phyloP scores from a whole-genome alignment of 2,888 invertebrate species.

The Brachycybe producta region DNA sequence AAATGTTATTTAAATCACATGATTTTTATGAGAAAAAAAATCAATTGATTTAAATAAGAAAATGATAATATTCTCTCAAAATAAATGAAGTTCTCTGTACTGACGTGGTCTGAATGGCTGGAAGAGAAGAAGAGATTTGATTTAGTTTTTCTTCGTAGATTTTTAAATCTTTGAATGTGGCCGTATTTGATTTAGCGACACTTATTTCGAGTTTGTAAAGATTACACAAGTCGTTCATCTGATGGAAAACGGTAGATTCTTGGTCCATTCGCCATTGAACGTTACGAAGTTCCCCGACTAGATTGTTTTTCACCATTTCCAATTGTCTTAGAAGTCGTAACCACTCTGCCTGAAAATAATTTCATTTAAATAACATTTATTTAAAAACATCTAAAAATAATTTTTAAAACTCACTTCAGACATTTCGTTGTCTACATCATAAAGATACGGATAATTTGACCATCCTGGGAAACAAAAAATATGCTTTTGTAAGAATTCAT shows the following conservation, averaged over 20 bases:
- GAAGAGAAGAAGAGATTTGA: no score
- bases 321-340: slow-evolving; percentile 35
- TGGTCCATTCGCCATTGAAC: slow-evolving; percentile 41
- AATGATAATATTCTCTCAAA: no score
- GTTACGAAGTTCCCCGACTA: slow-evolving; percentile 37
- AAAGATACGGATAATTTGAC: slow-evolving; percentile 25
- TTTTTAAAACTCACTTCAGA: slow-evolving; percentile 24
- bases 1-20: no score
- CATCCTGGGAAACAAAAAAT: slow-evolving; percentile 17
- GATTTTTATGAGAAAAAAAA: no score
- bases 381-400: not conserved
- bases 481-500: slow-evolving; percentile 18
- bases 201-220: slow-evolving; percentile 11
- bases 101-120: no score
- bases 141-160: no score
- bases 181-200: slow-evolving; percentile 4
- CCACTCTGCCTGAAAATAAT: slow-evolving; percentile 27
- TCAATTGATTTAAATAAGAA: no score
- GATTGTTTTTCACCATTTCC: slow-evolving; percentile 36
- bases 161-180: not conserved
- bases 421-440: slow-evolving; percentile 28
- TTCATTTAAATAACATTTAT: not conserved
- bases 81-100: no score
- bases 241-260: slow-evolving; percentile 34
- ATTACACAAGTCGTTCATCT: slow-evolving; percentile 11